A percentile compares a stretch with the other conserved stretches of the same genome.
These are phyloP conservation scores for Cheilosia impressa DNA, from an alignment of 2,888 invertebrate genomes.

Conservation along the genomic window DNA sequence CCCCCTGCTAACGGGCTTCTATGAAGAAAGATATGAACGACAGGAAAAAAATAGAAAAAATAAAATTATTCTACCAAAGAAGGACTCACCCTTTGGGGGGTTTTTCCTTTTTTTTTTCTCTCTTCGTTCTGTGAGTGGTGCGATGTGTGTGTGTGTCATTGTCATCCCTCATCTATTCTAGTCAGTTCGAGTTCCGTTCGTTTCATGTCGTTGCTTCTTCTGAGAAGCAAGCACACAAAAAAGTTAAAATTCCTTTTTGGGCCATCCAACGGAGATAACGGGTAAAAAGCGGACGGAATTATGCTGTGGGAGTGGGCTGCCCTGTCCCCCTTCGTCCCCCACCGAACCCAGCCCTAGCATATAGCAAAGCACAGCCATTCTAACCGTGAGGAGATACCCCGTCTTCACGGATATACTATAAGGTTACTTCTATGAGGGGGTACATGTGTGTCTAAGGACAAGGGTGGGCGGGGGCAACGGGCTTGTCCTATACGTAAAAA, in stretches of 20 bases:
- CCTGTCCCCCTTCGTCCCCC: slow-evolving; percentile 13
- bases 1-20: slow-evolving; percentile 39
- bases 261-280: slow-evolving; percentile 71
- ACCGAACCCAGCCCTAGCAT: not conserved
- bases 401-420: slow-evolving; percentile 58
- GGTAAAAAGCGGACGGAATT: slow-evolving; percentile 73
- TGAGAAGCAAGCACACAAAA: slow-evolving; percentile 55
- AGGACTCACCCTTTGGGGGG: slow-evolving; percentile 71
- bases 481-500: slow-evolving; percentile 72
- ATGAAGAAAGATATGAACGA: slow-evolving; percentile 63
- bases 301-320: slow-evolving; percentile 41
- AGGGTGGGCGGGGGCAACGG: slow-evolving; percentile 23
- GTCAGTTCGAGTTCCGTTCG: slow-evolving; percentile 75
- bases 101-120: slow-evolving; percentile 17
- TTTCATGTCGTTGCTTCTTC: slow-evolving; percentile 72
- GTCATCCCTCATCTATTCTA: slow-evolving; percentile 76
- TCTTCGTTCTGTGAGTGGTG: slow-evolving; percentile 31
- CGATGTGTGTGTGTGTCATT: slow-evolving; percentile 68
- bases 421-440: slow-evolving; percentile 51
- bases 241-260: slow-evolving; percentile 51
- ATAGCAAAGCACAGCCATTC: slow-evolving; percentile 23
- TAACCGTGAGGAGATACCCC: slow-evolving; percentile 63
- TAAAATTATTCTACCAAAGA: slow-evolving; percentile 59
- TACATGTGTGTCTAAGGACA: slow-evolving; percentile 53
- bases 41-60: slow-evolving; percentile 47